Base-by-base conservation (phyloP, 1,140 invertebrate species). In the Tetramorium parvispinum region DNA sequence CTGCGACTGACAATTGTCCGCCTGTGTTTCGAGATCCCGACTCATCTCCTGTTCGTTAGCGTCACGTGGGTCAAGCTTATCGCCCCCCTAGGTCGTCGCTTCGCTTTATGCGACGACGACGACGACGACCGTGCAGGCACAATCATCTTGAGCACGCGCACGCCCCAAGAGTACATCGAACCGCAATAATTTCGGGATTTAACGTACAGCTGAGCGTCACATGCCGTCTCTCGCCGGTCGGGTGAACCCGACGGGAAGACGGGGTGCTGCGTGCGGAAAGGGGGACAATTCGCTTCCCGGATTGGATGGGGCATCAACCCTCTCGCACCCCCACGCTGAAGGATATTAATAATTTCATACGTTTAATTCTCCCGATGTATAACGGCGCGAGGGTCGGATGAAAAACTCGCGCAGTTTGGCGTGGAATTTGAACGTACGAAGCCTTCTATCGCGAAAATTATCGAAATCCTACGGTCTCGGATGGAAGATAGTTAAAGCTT, bases 271-370 rank as follows among this genome's bases (percentile, higher is more conserved):
- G 66, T 66, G 75, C 59, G 73, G 71, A 85, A 88, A 43, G 92
- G 92, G 93, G 92, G 90, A 88, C 91, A 93, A 75, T 68, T 90
- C 92, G 91, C 87, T 89, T 93, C 92, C 90, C 86, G 86, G 90
- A 91, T 91, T 89, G 91, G 85, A 63, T 87, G 81, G 87, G 59
- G 82, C 85, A 59, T 65, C 91, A 90, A 91, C 91, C 88, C 87
- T 91, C 86, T 86, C 86, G 82, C 85, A 71, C 75, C 85, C 7
- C 86, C 32, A 53, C 57, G 83, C 24, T 27, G 65, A 76, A 86
- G 77, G 68, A 85, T 90, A 93, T 93, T 92, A 92, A 94, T 93
- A 92, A 94, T 94, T 94, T 92, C 93, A 93, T 91, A 88, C 89
- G 71, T 93, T 93, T 92, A 92, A 92, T 93, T 91, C 85, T 83